Conservation (phyloP, 2,888 invertebrate species). For the Trichogramma evanescens region DNA sequence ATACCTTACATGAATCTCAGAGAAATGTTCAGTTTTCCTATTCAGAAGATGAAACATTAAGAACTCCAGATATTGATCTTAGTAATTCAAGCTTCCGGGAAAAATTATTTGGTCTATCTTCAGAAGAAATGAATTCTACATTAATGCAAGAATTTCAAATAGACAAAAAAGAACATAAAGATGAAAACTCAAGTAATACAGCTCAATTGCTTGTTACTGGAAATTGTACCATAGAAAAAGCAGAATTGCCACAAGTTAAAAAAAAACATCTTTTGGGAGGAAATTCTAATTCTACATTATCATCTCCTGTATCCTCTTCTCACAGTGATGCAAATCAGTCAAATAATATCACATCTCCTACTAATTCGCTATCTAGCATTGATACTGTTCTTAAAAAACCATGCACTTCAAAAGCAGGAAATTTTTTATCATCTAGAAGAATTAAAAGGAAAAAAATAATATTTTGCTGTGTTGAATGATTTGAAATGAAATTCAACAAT, state of each 20-base stretch:
- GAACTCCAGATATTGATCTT: slow-evolving; percentile 23
- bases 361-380: slow-evolving; percentile 11
- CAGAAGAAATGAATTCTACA: slow-evolving; percentile 16
- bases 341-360: slow-evolving; percentile 2
- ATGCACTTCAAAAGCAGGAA: slow-evolving; percentile 2
- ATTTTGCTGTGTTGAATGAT: slow-evolving; percentile 20
- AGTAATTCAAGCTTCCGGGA: slow-evolving; percentile 22
- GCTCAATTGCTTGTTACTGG: too few relatives aligned
- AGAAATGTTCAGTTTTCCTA: slow-evolving; percentile 21
- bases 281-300: slow-evolving; percentile 4
- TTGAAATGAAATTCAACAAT: neutral
- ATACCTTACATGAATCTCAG: slow-evolving; percentile 1
- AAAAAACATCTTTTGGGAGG: too few relatives aligned
- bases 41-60: slow-evolving; percentile 21
- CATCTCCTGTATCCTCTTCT: neutral
- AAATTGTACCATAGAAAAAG: too few relatives aligned
- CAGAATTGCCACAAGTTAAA: too few relatives aligned
- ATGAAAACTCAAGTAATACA: too few relatives aligned
- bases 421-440: slow-evolving; percentile 15
- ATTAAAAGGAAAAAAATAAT: slow-evolving; percentile 14
- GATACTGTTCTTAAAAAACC: slow-evolving; percentile 6
- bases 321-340: neutral
- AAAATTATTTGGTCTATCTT: slow-evolving; percentile 18
- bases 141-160: too few relatives aligned
- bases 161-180: too few relatives aligned